phyloP scores from a whole-genome alignment of 2,888 invertebrate genomes.

The Rhopalosiphum nymphaeae region DNA sequence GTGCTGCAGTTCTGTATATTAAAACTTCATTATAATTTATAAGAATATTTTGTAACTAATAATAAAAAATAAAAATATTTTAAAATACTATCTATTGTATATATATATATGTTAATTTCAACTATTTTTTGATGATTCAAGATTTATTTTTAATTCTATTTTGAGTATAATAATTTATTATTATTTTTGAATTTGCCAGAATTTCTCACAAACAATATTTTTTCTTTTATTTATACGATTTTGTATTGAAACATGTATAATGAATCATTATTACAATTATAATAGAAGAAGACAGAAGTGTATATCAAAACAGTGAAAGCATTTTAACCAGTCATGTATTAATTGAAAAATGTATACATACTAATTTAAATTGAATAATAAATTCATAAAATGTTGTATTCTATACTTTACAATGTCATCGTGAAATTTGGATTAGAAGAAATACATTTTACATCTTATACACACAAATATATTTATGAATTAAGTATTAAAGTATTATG shows the following conservation, averaged over 20 bases:
- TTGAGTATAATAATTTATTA: not conserved
- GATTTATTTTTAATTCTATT: not conserved
- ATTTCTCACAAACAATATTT: not conserved
- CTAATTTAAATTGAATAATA: not conserved
- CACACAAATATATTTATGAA: not conserved
- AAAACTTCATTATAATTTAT: not conserved
- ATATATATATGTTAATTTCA: not conserved
- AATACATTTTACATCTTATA: not conserved
- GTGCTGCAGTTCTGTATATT: not conserved
- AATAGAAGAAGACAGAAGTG: not conserved
- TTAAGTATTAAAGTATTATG: not conserved
- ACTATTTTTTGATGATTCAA: not conserved
- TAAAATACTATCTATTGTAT: not conserved
- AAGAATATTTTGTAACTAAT: not conserved
- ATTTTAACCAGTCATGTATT: not conserved
- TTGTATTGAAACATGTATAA: not conserved
- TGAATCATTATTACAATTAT: not conserved
- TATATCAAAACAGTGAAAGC: not conserved
- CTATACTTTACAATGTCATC: not conserved
- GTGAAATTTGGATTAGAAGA: not conserved
- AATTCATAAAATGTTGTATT: not conserved
- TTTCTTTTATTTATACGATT: not conserved
- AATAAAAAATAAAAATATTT: not conserved
- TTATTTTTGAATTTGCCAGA: not conserved
- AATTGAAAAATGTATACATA: not conserved